A percentile compares a stretch with the other conserved stretches of the same genome.
phyloP scores from a whole-genome alignment of 2,888 invertebrate species.

The Cabera pusaria region DNA sequence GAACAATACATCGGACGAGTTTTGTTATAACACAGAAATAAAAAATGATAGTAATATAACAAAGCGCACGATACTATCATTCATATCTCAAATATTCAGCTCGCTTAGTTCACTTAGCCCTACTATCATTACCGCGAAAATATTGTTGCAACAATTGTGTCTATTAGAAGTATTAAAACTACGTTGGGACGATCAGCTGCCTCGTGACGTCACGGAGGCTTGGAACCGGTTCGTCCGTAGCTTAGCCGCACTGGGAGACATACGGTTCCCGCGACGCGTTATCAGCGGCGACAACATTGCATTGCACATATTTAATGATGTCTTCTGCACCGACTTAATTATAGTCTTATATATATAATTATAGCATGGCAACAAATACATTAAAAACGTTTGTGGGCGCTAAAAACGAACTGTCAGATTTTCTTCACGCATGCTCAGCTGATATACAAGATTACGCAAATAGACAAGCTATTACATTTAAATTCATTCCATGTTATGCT shows the following conservation, averaged over 20 bases:
- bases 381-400: conserved; percentile 34
- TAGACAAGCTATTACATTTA: conserved; percentile 18
- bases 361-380: conserved; percentile 26
- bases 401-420: conserved; percentile 23
- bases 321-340: conserved; percentile 35
- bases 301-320: conserved; percentile 12
- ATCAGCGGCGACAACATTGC: not conserved
- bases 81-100: conserved; percentile 20
- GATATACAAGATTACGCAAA: conserved; percentile 6
- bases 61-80: conserved; percentile 24
- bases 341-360: conserved; percentile 32
- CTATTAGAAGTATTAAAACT: too few species aligned
- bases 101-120: conserved; percentile 20
- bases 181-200: conserved; percentile 16
- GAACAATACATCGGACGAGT: conserved; percentile 9
- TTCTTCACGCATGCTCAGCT: conserved; percentile 1
- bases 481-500: conserved; percentile 17
- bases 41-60: conserved; percentile 4
- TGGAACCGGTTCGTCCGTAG: too few species aligned
- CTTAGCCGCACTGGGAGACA: not conserved
- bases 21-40: conserved; percentile 16
- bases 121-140: conserved; percentile 13
- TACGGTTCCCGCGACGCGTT: conserved; percentile 10
- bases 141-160: conserved; percentile 18
- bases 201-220: conserved; percentile 1